Conservation (phyloP, 2,888 invertebrate genomes). For the Dicycla oo region DNA sequence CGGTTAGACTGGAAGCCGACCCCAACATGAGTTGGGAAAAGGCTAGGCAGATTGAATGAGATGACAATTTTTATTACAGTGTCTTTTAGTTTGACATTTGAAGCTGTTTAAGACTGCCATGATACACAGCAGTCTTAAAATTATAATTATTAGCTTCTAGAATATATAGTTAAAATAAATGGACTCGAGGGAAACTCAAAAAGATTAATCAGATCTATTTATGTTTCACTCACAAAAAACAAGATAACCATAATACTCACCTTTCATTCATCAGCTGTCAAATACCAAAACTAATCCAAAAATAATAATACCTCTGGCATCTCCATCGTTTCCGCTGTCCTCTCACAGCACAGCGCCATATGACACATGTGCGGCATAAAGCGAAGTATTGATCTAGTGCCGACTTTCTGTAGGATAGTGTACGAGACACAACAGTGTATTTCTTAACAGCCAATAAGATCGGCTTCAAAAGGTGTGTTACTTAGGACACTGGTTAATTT, state of each 20-base stretch:
- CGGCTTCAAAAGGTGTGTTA: neutral
- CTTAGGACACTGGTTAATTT: neutral
- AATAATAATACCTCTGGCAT: slow-evolving; percentile 21
- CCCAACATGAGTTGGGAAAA: no score
- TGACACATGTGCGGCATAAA: slow-evolving; percentile 89
- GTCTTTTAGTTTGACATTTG: no score
- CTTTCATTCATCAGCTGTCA: neutral
- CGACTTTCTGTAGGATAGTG: slow-evolving; percentile 82
- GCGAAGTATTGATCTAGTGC: slow-evolving; percentile 89
- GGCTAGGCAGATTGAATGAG: no score
- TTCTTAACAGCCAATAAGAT: slow-evolving; percentile 46
- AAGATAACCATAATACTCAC: neutral
- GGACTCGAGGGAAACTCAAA: neutral
- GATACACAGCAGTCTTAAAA: no score
- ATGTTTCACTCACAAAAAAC: no score
- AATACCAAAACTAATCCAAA: slow-evolving; percentile 1
- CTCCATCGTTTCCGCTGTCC: slow-evolving; percentile 73
- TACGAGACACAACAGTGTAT: slow-evolving; percentile 42
- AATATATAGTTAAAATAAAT: neutral
- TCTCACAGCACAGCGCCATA: slow-evolving; percentile 74
- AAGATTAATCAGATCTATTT: no score
- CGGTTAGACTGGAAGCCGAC: no score
- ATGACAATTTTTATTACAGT: no score
- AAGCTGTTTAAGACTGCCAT: no score
- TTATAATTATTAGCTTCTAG: no score